A percentile compares a stretch with the other conserved stretches of the same genome.
These are phyloP conservation scores for Drosophila sordidula DNA, from an alignment of 2,888 invertebrate genomes.

Conservation along the genomic window DNA sequence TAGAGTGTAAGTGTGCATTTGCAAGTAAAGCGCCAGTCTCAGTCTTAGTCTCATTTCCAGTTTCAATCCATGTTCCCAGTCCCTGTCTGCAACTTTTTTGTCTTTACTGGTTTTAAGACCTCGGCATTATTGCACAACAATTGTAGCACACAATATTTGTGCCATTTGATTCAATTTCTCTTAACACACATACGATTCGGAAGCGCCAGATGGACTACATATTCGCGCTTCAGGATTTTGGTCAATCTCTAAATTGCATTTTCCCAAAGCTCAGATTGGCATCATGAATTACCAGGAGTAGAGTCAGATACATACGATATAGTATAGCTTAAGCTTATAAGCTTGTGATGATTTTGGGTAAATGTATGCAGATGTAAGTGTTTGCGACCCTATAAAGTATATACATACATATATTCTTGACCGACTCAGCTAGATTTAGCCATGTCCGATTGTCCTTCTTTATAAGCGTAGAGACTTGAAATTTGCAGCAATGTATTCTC, in stretches of 20 bases:
- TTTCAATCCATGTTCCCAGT: constrained; percentile 24
- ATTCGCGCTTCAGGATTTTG: constrained; percentile 14
- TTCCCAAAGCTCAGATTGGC: not conserved
- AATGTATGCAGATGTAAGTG: too few species aligned
- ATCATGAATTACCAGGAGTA: too few species aligned
- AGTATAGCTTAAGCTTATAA: too few species aligned
- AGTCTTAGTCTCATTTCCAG: constrained; percentile 23
- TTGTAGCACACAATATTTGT: constrained; percentile 72
- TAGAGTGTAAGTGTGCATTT: constrained; percentile 43
- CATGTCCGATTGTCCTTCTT: too few species aligned
- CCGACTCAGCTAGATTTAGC: too few species aligned
- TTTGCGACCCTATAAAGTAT: too few species aligned
- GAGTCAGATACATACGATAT: too few species aligned
- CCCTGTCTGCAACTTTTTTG: constrained; percentile 44
- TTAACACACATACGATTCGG: constrained; percentile 60
- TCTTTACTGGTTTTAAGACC: constrained; percentile 51
- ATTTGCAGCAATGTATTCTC: too few species aligned
- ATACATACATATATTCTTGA: too few species aligned
- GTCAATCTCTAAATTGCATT: constrained; percentile 32
- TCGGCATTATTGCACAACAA: constrained; percentile 71
- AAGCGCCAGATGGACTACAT: constrained; percentile 28
- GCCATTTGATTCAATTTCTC: constrained; percentile 79
- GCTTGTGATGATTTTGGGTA: too few species aligned
- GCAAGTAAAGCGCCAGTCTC: constrained; percentile 52
- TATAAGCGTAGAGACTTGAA: too few species aligned